Percentiles rank a stretch among this genome's conserved stretches.
These are phyloP conservation scores for Botia almorhae DNA, from an alignment of 2,797 vertebrate species.

Conservation along the genomic window DNA sequence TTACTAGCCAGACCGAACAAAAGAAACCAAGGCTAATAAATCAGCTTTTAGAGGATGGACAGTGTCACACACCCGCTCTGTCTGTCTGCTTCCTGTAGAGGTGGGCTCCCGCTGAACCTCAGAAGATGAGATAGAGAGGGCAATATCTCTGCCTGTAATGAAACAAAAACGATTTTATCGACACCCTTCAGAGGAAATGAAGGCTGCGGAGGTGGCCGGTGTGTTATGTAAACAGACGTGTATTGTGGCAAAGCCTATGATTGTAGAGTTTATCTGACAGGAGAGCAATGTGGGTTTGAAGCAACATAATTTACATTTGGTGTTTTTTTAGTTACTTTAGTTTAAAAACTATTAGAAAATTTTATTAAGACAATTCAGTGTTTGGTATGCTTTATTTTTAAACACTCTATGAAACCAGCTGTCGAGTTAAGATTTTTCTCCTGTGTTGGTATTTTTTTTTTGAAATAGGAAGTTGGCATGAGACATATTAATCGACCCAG, in stretches of 20 bases:
- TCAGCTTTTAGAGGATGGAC: slow-evolving; percentile 78
- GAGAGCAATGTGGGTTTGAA: slow-evolving; percentile 17
- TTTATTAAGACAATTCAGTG: not conserved
- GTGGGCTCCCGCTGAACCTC: slow-evolving; percentile 74
- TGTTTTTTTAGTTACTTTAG: not conserved
- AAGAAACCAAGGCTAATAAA: slow-evolving; percentile 78
- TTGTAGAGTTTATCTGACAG: slow-evolving; percentile 17
- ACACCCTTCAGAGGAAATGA: slow-evolving; percentile 51
- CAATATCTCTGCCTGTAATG: slow-evolving; percentile 72
- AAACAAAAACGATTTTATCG: slow-evolving; percentile 61
- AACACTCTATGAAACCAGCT: too few species aligned
- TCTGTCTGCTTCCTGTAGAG: slow-evolving; percentile 74
- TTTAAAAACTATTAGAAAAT: not conserved
- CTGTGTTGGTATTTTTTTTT: not conserved
- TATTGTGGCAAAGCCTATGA: slow-evolving; percentile 34
- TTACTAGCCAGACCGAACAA: slow-evolving; percentile 80
- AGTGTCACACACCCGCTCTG: slow-evolving; percentile 74
- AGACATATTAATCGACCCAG: too few species aligned
- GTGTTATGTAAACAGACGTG: slow-evolving; percentile 41
- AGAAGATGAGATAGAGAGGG: slow-evolving; percentile 40
- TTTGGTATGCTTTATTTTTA: not conserved
- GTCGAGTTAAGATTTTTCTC: not conserved
- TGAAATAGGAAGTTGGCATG: too few species aligned
- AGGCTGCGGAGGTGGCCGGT: slow-evolving; percentile 31
- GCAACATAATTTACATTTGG: slow-evolving; percentile 4